Evolutionary conservation across 2,797 vertebrate species (phyloP), one percentile per base, ranked within the genome.

Genomic region (Falco novaeseelandiae): DNA sequence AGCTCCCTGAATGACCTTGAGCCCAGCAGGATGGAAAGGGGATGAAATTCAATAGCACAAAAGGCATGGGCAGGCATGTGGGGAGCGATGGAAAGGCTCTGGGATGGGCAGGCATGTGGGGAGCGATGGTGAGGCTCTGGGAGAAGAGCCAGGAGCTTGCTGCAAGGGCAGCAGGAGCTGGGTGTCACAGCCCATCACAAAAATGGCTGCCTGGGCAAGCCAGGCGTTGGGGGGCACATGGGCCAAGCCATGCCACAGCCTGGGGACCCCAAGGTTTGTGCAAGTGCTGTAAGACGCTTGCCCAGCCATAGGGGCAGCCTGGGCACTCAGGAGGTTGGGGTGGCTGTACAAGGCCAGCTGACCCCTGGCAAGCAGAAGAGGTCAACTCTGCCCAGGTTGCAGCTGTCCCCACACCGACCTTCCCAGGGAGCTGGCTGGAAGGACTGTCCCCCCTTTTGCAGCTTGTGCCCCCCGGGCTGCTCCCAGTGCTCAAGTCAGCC

Each of bases 211-310:
- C 57, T 66, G 66, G 49, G 21, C 2, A 6, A 57, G 49, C 14
- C 10, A 22, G 20, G 20, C 44, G 63, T 3, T 5, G 9, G 25
- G 13, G 17, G 2, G 3, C 3, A 67, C 12, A 32, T 20, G 19
- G n/a, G 52, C 36, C 11, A 11, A 79, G 27, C 15, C 25, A 4
- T 46, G 32, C 16, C 32, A 52, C n/a, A 44, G 55, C 13, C 22
- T 51, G 8, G 32, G 22, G 9, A 61, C 14, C 12, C 32, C 20
- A 2, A 0, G 1, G 20, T 49, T 87, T 70, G 26, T 59, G 81
- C 12, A 32, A 52, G 26, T 44, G 25, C 58, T 0, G 0, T 36
- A 44, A n/a, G 7, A 76, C 0, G 0, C 14, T 44, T 84, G 32
- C 8, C 21, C 23, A 36, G 21, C 14, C 3, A 2, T 2, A 34